Base-by-base conservation (phyloP, 2,888 invertebrate genomes). In the Bugulina stolonifera region DNA sequence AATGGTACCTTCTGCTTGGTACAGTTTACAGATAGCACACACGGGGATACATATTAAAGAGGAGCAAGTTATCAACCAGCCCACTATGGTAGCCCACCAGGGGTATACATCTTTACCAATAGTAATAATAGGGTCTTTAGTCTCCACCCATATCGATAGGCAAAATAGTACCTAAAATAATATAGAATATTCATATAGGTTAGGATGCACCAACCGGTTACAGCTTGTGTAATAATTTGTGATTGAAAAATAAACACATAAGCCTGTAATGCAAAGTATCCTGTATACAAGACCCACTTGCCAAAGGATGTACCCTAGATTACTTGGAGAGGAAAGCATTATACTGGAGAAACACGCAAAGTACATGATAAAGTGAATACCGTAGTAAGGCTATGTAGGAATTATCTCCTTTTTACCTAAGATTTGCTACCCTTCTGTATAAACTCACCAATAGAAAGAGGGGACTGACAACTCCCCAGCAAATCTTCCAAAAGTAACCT, bases 401-500 rank as follows among this genome's bases (percentile, higher is more conserved):
- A n/a, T n/a, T n/a, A n/a, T n/a, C n/a, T n/a, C n/a, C n/a, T n/a
- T n/a, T n/a, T n/a, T n/a, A n/a, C n/a, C n/a, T n/a, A n/a, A n/a
- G n/a, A n/a, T n/a, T n/a, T n/a, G n/a, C n/a, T n/a, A n/a, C n/a
- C n/a, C n/a, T n/a, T n/a, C n/a, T n/a, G n/a, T n/a, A 5, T 29
- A 54, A 35, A 76, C 79, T 77, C 75, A 82, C 83, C 73, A 83
- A 72, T 14, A 83, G 75, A 72, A 83, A 80, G 10, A 79, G 35
- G 1, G 83, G 83, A 55, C 81, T 80, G 72, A 84, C 80, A 72
- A 78, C 77, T 1, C 77, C 76, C 84, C 84, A 84, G 69, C 81
- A 84, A 35, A 79, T 73, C 35, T 76, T 74, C 83, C 83, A 84
- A 76, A 80, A 82, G 14, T 76, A 74, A 0, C 80, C 78, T 2